phyloP scores from a whole-genome alignment of 2,797 vertebrate genomes.

The Podarcis siculus region DNA sequence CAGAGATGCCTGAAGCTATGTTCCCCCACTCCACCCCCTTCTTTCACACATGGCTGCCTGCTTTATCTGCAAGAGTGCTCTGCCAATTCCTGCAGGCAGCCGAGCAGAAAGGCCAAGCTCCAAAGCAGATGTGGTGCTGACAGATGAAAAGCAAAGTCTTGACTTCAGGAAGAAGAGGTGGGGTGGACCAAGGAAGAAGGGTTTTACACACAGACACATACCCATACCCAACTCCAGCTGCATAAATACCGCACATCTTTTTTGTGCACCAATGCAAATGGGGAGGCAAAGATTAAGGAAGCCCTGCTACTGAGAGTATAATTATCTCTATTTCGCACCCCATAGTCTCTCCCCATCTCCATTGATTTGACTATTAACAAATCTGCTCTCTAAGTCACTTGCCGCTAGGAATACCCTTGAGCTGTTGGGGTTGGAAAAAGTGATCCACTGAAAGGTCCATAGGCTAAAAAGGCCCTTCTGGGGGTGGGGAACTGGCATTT shows the following conservation, averaged over 20 bases:
- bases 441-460: neutral
- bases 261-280: neutral
- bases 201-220: neutral
- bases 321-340: too few relatives aligned
- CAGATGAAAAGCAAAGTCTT: slow-evolving; percentile 34
- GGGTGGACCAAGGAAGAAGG: neutral
- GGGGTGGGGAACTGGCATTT: neutral
- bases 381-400: neutral
- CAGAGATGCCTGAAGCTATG: slow-evolving; percentile 15
- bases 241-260: neutral
- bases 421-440: neutral
- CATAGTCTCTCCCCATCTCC: neutral
- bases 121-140: slow-evolving; percentile 43
- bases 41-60: slow-evolving; percentile 50
- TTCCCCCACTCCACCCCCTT: slow-evolving; percentile 12
- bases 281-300: neutral
- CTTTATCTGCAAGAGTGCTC: slow-evolving; percentile 53
- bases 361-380: neutral
- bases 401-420: neutral
- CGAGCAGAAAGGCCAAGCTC: slow-evolving; percentile 53
- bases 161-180: neutral
- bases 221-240: neutral
- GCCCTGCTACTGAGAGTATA: too few relatives aligned
- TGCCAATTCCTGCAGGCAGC: slow-evolving; percentile 36
- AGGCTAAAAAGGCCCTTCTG: neutral